Percentiles rank a stretch among this genome's conserved stretches.
Evolutionary conservation across 2,113 vertebrate species (phyloP).

Genomic region (Epinephelus fuscoguttatus): DNA sequence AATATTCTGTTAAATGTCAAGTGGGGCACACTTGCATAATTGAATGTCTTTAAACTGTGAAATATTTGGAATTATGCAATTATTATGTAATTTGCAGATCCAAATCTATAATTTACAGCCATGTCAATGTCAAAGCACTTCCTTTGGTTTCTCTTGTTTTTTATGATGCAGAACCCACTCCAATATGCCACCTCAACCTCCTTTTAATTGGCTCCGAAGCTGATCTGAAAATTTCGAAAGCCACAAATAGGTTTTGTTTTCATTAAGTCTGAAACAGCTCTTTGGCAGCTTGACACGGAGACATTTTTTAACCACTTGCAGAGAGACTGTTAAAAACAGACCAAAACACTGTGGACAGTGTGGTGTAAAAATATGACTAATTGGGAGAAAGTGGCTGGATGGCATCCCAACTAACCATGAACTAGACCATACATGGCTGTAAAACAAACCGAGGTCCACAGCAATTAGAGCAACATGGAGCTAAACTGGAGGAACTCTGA

Average conservation of each 20-base stretch:
- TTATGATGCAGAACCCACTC: not conserved
- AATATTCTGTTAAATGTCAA: not conserved
- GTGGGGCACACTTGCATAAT: not conserved
- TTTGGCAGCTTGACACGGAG: not conserved
- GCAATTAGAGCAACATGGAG: not conserved
- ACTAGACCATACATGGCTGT: not conserved
- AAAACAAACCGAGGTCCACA: not conserved
- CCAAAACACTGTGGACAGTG: not conserved
- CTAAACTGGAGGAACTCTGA: not conserved
- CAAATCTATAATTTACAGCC: not conserved
- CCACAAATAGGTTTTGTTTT: not conserved
- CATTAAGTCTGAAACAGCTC: not conserved
- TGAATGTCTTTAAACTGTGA: not conserved
- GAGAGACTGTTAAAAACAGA: not conserved
- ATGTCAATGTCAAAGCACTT: not conserved
- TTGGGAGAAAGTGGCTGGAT: not conserved
- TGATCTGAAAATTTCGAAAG: not conserved
- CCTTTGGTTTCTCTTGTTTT: not conserved
- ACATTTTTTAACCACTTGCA: not conserved
- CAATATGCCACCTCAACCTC: not conserved
- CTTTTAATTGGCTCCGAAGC: too few species aligned
- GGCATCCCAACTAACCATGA: not conserved
- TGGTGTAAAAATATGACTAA: not conserved
- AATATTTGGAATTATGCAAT: not conserved
- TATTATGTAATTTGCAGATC: not conserved